phyloP scores from a whole-genome alignment of 1,140 invertebrate species.

The Leptinotarsa texana region DNA sequence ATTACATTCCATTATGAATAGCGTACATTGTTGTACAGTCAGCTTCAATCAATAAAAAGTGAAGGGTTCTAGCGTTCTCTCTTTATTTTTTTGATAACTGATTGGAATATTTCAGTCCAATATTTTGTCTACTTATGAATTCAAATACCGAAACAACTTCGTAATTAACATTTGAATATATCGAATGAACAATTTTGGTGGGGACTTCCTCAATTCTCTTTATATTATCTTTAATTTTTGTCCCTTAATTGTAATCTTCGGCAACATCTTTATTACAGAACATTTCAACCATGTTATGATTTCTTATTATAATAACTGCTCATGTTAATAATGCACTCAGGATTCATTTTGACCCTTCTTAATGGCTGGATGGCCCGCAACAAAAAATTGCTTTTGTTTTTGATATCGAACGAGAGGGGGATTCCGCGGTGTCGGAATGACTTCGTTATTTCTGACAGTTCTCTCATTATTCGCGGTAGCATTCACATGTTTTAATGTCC shows the following conservation, averaged over 20 bases:
- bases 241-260: not conserved
- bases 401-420: constrained; percentile 14
- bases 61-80: too few species aligned
- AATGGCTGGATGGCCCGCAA: constrained; percentile 35
- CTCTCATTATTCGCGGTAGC: constrained; percentile 16
- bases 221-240: too few species aligned
- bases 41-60: too few species aligned
- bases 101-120: too few species aligned
- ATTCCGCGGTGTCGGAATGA: not conserved
- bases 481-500: constrained; percentile 40
- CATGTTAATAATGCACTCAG: constrained; percentile 36
- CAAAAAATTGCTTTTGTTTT: constrained; percentile 23
- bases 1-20: too few species aligned
- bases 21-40: too few species aligned
- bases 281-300: not conserved
- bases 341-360: constrained; percentile 37
- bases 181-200: too few species aligned
- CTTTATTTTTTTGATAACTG: too few species aligned
- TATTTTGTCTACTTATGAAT: too few species aligned
- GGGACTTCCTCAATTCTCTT: too few species aligned
- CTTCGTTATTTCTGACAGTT: constrained; percentile 6
- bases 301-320: not conserved
- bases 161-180: too few species aligned
- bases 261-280: not conserved
- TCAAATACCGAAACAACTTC: too few species aligned